Conservation (phyloP, 2,888 invertebrate species). For the Gisinianus flammeolus region DNA sequence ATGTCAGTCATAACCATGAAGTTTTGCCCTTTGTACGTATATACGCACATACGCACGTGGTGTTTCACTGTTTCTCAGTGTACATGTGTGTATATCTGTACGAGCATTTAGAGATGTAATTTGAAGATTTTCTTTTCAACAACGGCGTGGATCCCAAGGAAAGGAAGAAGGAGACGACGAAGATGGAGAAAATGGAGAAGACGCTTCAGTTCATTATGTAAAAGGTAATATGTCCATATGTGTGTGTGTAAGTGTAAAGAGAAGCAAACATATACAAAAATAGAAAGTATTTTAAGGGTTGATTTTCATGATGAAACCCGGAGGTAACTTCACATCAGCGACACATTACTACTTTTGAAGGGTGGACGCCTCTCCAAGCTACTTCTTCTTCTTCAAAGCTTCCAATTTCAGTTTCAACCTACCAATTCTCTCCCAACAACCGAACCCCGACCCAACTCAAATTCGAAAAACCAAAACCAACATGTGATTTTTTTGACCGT, state of each 20-base stretch:
- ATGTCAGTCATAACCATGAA: background rate
- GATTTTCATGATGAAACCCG: constrained; percentile 30
- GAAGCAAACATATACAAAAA: background rate
- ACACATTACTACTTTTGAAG: constrained; percentile 20
- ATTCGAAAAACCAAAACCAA: background rate
- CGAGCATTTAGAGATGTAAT: background rate
- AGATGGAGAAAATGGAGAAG: background rate
- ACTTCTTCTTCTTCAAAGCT: no score
- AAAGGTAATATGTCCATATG: background rate
- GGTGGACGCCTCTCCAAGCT: constrained; percentile 24
- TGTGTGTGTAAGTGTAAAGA: background rate
- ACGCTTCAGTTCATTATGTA: background rate
- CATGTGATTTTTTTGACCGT: constrained; percentile 7
- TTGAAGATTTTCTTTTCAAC: background rate
- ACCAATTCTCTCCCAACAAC: background rate
- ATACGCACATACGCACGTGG: background rate
- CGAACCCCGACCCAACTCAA: background rate
- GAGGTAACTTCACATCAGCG: constrained; percentile 17
- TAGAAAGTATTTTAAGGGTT: constrained; percentile 16
- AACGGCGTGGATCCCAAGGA: background rate
- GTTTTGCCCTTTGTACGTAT: background rate
- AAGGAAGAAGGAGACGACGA: background rate
- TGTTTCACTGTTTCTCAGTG: background rate
- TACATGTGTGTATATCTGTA: background rate
- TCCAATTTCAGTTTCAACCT: background rate